Conservation (phyloP, 2,113 vertebrate genomes). For the Symphodus melops region DNA sequence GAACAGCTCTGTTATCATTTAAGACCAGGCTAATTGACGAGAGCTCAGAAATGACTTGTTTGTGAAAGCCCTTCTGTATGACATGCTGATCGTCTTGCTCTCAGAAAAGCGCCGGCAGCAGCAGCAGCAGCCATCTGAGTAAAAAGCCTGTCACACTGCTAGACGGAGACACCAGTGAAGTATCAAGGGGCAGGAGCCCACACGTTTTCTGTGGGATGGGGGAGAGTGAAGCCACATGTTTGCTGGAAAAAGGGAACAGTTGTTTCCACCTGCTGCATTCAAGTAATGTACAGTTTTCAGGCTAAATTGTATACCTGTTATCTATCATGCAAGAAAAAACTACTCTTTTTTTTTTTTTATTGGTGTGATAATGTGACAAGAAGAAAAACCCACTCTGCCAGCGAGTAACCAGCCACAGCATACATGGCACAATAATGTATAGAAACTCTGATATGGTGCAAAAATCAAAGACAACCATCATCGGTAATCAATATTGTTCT, state of each 20-base stretch:
- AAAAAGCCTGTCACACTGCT: slow-evolving; percentile 61
- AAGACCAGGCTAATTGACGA: slow-evolving; percentile 69
- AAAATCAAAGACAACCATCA: too few species aligned
- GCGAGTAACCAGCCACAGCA: not conserved
- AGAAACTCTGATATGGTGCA: not conserved
- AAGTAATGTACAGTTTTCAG: slow-evolving; percentile 17
- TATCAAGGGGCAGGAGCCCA: slow-evolving; percentile 62
- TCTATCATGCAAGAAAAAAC: not conserved
- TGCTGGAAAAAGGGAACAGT: not conserved
- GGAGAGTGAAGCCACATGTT: slow-evolving; percentile 20
- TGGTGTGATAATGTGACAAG: too few species aligned
- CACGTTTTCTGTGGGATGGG: slow-evolving; percentile 30
- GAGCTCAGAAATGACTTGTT: slow-evolving; percentile 68
- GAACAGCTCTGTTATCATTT: slow-evolving; percentile 63
- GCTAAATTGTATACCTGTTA: slow-evolving; percentile 11
- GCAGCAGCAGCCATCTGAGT: slow-evolving; percentile 55
- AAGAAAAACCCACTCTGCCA: not conserved
- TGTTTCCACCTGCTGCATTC: slow-evolving; percentile 32
- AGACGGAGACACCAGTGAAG: slow-evolving; percentile 58
- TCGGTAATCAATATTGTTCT: too few species aligned
- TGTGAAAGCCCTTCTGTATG: slow-evolving; percentile 50
- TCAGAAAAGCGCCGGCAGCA: slow-evolving; percentile 52
- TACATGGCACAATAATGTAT: not conserved
- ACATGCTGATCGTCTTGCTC: slow-evolving; percentile 59
- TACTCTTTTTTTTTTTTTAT: too few species aligned